Percentiles rank a stretch among this genome's conserved stretches.
Conservation (phyloP, 37 sponge, comb jelly and placozoan genomes). For the Theonella swinhoei region DNA sequence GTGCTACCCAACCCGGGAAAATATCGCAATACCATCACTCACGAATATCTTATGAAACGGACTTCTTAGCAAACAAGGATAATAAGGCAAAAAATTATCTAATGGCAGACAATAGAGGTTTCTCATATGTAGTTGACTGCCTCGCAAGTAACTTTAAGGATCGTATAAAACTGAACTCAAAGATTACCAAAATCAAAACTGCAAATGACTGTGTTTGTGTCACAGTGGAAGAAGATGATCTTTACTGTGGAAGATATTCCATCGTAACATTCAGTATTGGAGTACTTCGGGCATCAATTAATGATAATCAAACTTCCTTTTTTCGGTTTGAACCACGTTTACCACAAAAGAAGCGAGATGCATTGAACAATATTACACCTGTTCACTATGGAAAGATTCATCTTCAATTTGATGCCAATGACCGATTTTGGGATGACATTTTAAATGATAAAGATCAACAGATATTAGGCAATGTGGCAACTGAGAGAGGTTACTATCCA, state of each 20-base stretch:
- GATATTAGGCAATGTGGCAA: constrained; percentile 2
- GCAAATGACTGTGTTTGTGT: constrained; percentile 70
- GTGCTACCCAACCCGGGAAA: too few relatives aligned
- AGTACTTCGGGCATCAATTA: constrained; percentile 46
- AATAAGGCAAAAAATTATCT: constrained; percentile 40
- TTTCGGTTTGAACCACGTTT: constrained; percentile 46
- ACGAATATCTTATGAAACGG: too few relatives aligned
- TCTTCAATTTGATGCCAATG: constrained; percentile 39
- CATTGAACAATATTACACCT: constrained; percentile 20
- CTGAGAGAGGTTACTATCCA: constrained; percentile 31
- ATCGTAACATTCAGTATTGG: constrained; percentile 65
- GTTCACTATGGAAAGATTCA: too few relatives aligned
- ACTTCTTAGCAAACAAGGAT: too few relatives aligned
- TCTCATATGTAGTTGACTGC: constrained; percentile 25
- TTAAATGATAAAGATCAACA: too few relatives aligned
- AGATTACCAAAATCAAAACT: constrained; percentile 41
- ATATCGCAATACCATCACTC: too few relatives aligned
- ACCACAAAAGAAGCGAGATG: constrained; percentile 25
- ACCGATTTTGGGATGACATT: constrained; percentile 55
- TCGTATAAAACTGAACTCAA: constrained; percentile 32
- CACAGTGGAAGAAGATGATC: background rate
- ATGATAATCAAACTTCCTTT: too few relatives aligned
- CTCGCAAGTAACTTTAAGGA: constrained; percentile 21
- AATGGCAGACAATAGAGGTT: constrained; percentile 55
- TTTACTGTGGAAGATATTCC: constrained; percentile 43